phyloP scores from a whole-genome alignment of 2,113 vertebrate genomes.

The Pyxicephalus adspersus region DNA sequence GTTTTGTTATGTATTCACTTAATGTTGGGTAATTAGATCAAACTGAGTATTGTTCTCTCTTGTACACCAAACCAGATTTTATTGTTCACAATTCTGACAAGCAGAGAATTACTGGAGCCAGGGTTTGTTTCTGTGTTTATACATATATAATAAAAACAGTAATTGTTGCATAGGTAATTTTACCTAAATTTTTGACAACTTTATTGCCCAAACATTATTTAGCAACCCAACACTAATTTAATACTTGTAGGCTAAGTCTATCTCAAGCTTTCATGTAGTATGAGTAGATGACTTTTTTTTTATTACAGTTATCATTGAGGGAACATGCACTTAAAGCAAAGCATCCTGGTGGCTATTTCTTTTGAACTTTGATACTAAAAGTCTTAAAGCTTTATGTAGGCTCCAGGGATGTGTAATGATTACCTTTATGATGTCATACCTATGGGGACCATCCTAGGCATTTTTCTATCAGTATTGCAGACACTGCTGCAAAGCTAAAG shows the following conservation, averaged over 20 bases:
- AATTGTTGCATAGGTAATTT: not conserved
- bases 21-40: too few relatives aligned
- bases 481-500: conserved; percentile 45
- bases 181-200: not conserved
- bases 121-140: too few relatives aligned
- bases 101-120: too few relatives aligned
- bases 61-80: too few relatives aligned
- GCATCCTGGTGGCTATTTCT: not conserved
- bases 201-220: conserved; percentile 12
- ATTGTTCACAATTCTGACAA: too few relatives aligned
- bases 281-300: not conserved
- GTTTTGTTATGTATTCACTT: too few relatives aligned
- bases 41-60: too few relatives aligned
- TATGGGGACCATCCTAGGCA: conserved; percentile 20
- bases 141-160: too few relatives aligned
- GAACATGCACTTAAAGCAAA: not conserved
- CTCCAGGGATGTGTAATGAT: conserved; percentile 26
- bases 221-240: not conserved
- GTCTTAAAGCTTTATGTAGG: conserved; percentile 3
- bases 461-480: conserved; percentile 49
- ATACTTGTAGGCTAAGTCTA: not conserved
- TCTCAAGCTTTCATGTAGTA: not conserved
- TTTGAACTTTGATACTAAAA: not conserved
- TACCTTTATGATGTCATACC: conserved; percentile 49
- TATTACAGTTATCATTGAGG: too few relatives aligned